A percentile compares a stretch with the other conserved stretches of the same genome.
Conservation (phyloP, 2,797 vertebrate genomes). For the Craterocephalus amniculus region DNA sequence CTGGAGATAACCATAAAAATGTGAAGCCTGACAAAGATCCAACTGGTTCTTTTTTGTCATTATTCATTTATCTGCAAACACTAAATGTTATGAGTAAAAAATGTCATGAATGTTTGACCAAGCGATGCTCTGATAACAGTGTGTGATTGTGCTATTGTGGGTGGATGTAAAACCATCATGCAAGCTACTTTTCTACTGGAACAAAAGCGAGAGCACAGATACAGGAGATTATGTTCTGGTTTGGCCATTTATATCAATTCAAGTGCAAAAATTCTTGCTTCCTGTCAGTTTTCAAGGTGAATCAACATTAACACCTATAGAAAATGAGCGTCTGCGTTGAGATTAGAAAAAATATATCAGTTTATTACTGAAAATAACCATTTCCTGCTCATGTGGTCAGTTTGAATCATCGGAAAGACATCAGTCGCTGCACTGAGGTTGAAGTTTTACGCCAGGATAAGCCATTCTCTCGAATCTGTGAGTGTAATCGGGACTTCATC, state of each 20-base stretch:
- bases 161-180: background rate
- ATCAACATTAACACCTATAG: background rate
- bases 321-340: background rate
- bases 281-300: background rate
- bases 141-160: background rate
- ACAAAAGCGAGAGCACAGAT: background rate
- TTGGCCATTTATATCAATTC: background rate
- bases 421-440: conserved; percentile 39
- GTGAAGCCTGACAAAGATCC: background rate
- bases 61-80: background rate
- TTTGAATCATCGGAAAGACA: conserved; percentile 18
- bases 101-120: background rate
- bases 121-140: conserved; percentile 7
- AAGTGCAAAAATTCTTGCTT: background rate
- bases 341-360: background rate
- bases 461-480: conserved; percentile 30
- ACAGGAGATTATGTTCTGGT: background rate
- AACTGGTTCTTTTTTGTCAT: background rate
- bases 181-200: background rate
- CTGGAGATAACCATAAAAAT: background rate
- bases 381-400: conserved; percentile 7
- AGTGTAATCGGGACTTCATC: background rate
- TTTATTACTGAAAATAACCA: background rate
- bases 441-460: conserved; percentile 38
- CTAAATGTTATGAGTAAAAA: background rate